Evolutionary conservation across 2,888 invertebrate species (phyloP).

Genomic region (Monoplex corrugatus): DNA sequence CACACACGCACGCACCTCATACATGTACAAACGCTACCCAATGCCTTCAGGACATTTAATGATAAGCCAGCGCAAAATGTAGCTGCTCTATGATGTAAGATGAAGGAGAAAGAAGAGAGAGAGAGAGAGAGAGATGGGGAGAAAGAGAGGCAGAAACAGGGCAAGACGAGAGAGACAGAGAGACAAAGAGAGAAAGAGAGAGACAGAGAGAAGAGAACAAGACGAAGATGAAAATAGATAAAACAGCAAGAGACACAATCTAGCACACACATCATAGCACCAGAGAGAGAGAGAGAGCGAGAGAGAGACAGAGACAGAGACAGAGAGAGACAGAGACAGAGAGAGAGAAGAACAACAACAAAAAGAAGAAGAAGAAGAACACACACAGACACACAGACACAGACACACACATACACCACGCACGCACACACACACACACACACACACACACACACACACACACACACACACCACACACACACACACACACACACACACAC

Average conservation of each 20-base stretch:
- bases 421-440: too few species aligned
- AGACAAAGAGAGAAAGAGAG: background rate
- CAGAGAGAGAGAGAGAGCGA: background rate
- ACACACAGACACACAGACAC: too few species aligned
- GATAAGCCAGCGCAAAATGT: too few species aligned
- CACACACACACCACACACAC: background rate
- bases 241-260: too few species aligned
- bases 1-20: too few species aligned
- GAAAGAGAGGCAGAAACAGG: background rate
- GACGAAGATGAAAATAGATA: background rate
- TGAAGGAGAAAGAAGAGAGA: too few species aligned
- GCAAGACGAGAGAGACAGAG: background rate
- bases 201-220: background rate
- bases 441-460: too few species aligned
- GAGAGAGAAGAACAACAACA: background rate
- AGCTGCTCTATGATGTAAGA: too few species aligned
- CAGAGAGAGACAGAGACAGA: background rate
- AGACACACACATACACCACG: too few species aligned
- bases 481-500: conserved; percentile 2
- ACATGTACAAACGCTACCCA: too few species aligned
- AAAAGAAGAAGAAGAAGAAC: too few species aligned
- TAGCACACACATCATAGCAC: background rate
- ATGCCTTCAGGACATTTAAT: too few species aligned
- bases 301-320: background rate
- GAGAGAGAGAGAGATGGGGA: background rate